Percentiles rank a stretch among this genome's conserved stretches.
Conservation (phyloP, 2,797 vertebrate genomes). For the Myripristis jacobus region DNA sequence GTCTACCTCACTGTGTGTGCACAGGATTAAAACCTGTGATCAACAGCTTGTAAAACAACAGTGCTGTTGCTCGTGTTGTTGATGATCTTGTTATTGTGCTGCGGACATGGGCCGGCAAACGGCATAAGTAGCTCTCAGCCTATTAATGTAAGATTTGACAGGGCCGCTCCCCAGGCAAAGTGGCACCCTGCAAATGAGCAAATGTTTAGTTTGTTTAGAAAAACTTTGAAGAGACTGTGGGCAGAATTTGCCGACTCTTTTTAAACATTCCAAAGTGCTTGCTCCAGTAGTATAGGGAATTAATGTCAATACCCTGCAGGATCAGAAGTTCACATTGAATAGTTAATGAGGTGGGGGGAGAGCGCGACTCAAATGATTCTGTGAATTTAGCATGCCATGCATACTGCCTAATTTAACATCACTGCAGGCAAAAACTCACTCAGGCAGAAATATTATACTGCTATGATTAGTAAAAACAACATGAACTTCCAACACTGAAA, state of each 20-base stretch:
- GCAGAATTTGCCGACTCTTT: constrained; percentile 48
- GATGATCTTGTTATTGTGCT: constrained; percentile 74
- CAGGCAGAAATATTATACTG: constrained; percentile 75
- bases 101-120: constrained; percentile 68
- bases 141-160: constrained; percentile 63
- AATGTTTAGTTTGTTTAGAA: constrained; percentile 75
- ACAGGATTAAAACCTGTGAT: constrained; percentile 76
- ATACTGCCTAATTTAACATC: constrained; percentile 79
- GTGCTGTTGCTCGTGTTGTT: constrained; percentile 68
- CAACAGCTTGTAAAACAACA: constrained; percentile 76
- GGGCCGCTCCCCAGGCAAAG: constrained; percentile 60
- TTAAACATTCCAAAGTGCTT: constrained; percentile 74
- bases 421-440: constrained; percentile 75
- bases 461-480: constrained; percentile 81
- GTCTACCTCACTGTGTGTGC: constrained; percentile 69
- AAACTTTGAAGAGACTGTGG: constrained; percentile 53
- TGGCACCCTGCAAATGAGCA: constrained; percentile 57
- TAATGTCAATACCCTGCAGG: constrained; percentile 83
- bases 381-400: constrained; percentile 67
- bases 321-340: constrained; percentile 78
- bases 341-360: constrained; percentile 77
- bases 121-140: constrained; percentile 64
- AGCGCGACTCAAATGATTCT: constrained; percentile 68
- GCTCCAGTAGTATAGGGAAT: constrained; percentile 74
- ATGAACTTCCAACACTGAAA: constrained; percentile 70